Evolutionary conservation across 53 echinoderm and acorn worm species (phyloP), one percentile per base, ranked within the genome.

Genomic region (Mesocentrotus franciscanus): DNA sequence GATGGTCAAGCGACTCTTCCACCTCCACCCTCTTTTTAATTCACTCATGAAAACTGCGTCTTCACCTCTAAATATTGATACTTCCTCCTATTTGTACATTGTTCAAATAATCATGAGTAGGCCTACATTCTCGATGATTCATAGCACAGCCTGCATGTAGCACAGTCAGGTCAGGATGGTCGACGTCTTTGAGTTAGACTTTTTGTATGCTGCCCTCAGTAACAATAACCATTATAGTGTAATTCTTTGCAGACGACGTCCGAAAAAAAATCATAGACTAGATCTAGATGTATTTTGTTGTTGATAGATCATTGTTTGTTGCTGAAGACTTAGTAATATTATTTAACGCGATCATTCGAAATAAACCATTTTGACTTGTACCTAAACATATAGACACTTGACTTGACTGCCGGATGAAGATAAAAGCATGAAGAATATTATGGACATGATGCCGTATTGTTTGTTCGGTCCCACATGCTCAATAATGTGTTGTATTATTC

Each of bases 191-290:
- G 16, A 17, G 79, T 79, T 42, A 6, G 17, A 81, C 36, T 87
- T n/a, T 87, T 10, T 57, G 29, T 87, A 27, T 87, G 87, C 58
- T 58, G 87, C 87, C 87, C 87, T 87, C 87, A 27, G n/a, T 27
- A 10, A 34, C 58, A 87, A 87, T 84, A 87, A 12, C 29, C 87
- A 85, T n/a, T 56, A 87, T 58, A 87, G 58, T 58, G 58, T 13
- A 81, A 18, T 87, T 10, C 0, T 16, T 57, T 87, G 87, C 87
- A 87, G 87, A 87, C 87, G 87, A 87, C 87, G 24, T 78, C 56
- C 17, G n/a, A 87, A 59, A 26, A 0, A 11, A n/a, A 75, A 75
- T 7, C 2, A 64, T 4, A 64, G 7, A 2, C 1, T 39, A 64
- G 64, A 64, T 27, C 20, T 27, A 75, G n/a, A 20, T 24, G 17